These are phyloP conservation scores for Castor canadensis DNA, from an alignment of 2,113 vertebrate species.

Conservation along the genomic window DNA sequence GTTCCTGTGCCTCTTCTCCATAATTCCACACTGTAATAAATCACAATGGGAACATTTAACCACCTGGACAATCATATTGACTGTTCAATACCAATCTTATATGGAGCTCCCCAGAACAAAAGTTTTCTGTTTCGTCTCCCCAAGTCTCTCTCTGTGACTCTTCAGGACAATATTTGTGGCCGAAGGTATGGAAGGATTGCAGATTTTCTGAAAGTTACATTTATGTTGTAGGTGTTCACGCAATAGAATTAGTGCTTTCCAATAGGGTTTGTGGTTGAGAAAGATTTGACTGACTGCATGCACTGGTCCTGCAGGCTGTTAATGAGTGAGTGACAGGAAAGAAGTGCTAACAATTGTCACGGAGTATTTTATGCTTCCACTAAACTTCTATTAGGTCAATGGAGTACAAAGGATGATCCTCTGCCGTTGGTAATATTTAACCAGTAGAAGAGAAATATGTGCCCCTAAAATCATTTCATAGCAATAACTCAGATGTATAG, in stretches of 20 bases:
- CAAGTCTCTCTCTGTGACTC: neutral
- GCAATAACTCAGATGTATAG: neutral
- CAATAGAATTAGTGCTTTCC: neutral
- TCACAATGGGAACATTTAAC: neutral
- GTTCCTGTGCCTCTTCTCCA: rapidly evolving
- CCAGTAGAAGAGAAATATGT: neutral
- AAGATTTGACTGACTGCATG: too few species aligned
- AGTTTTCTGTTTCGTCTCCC: too few species aligned
- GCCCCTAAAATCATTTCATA: neutral
- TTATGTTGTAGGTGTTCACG: neutral
- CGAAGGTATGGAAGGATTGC: neutral
- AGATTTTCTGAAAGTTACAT: neutral
- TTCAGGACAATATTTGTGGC: too few species aligned
- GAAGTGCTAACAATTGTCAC: rapidly evolving
- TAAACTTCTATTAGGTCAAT: neutral
- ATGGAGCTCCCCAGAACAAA: rapidly evolving
- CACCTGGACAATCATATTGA: rapidly evolving
- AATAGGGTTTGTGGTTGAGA: too few species aligned
- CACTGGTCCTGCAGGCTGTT: neutral
- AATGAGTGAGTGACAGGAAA: too few species aligned
- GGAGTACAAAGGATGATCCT: neutral
- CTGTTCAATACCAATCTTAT: neutral
- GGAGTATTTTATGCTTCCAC: neutral
- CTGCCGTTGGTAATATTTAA: neutral
- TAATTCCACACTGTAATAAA: neutral